Evolutionary conservation across 2,797 vertebrate genomes (phyloP).

Genomic region (Sebastolobus alascanus): DNA sequence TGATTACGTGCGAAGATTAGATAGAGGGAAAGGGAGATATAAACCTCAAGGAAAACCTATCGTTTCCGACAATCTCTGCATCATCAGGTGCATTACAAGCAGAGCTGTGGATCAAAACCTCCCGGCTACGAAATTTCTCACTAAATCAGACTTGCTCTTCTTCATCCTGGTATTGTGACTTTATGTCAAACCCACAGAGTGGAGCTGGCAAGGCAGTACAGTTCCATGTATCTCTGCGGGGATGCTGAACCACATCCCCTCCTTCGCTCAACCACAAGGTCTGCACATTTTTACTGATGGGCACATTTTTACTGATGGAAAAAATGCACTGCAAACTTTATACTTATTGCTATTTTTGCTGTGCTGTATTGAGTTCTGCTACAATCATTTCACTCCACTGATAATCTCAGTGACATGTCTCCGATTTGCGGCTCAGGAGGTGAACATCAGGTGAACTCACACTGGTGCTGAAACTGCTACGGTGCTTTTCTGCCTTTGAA

Average conservation of each 20-base stretch:
- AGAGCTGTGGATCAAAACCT: slow-evolving; percentile 52
- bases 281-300: slow-evolving; percentile 43
- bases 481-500: slow-evolving; percentile 28
- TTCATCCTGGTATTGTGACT: slow-evolving; percentile 48
- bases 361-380: slow-evolving; percentile 47
- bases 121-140: slow-evolving; percentile 47
- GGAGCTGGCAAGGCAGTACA: slow-evolving; percentile 26
- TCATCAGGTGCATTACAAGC: slow-evolving; percentile 63
- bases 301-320: slow-evolving; percentile 36
- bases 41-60: slow-evolving; percentile 68
- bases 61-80: slow-evolving; percentile 57
- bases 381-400: slow-evolving; percentile 58
- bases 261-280: slow-evolving; percentile 40
- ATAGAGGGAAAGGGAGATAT: slow-evolving; percentile 53
- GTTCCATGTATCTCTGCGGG: slow-evolving; percentile 20
- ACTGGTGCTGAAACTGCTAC: slow-evolving; percentile 32
- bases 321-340: slow-evolving; percentile 38
- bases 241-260: slow-evolving; percentile 34
- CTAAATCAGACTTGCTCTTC: slow-evolving; percentile 51
- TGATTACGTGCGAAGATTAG: slow-evolving; percentile 78
- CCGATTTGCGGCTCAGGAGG: slow-evolving; percentile 33
- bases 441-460: slow-evolving; percentile 49
- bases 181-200: slow-evolving; percentile 31
- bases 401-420: slow-evolving; percentile 58
- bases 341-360: not conserved